These are phyloP conservation scores for Imbricaverruca yamaguchii DNA, from an alignment of 2,888 invertebrate genomes.

Conservation along the genomic window DNA sequence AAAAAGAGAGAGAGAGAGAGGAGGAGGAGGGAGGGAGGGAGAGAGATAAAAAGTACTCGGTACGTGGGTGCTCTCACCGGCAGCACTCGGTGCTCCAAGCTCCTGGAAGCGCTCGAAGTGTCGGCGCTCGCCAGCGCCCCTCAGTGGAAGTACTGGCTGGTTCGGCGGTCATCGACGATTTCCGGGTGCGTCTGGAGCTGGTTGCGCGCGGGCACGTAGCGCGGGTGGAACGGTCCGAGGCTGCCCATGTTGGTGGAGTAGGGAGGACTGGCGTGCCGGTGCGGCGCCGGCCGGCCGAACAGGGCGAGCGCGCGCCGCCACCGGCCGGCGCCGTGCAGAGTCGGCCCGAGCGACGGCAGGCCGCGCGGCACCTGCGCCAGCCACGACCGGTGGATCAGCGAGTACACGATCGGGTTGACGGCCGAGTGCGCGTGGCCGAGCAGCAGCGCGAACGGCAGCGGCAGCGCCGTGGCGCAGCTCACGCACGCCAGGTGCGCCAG, in stretches of 20 bases:
- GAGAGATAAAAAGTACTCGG: too few species aligned
- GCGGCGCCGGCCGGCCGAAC: conserved; percentile 26
- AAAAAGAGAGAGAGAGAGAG: too few species aligned
- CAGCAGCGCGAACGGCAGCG: conserved; percentile 47
- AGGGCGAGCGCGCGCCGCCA: conserved; percentile 5
- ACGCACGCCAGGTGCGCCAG: conserved; percentile 45
- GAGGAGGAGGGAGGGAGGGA: too few species aligned
- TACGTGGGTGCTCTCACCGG: too few species aligned
- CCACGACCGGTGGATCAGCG: conserved; percentile 56
- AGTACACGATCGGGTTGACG: conserved; percentile 69
- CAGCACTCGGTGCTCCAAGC: too few species aligned
- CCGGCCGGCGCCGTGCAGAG: conserved; percentile 17
- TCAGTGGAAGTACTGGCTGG: conserved; percentile 31
- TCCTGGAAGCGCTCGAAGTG: too few species aligned
- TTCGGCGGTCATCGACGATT: conserved; percentile 27
- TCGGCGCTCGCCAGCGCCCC: too few species aligned
- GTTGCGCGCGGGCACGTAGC: conserved; percentile 63
- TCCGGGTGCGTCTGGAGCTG: conserved; percentile 52
- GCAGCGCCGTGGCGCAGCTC: conserved; percentile 48
- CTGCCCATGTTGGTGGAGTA: conserved; percentile 73
- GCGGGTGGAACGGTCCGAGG: conserved; percentile 67
- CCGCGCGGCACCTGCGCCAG: conserved; percentile 33
- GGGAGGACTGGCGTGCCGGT: conserved; percentile 29
- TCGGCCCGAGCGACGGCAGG: conserved; percentile 21
- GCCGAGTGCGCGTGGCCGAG: conserved; percentile 72